Percentiles rank a stretch among this genome's conserved stretches.
These are phyloP conservation scores for Adelges cooleyi DNA, from an alignment of 1,140 invertebrate genomes.

Conservation along the genomic window DNA sequence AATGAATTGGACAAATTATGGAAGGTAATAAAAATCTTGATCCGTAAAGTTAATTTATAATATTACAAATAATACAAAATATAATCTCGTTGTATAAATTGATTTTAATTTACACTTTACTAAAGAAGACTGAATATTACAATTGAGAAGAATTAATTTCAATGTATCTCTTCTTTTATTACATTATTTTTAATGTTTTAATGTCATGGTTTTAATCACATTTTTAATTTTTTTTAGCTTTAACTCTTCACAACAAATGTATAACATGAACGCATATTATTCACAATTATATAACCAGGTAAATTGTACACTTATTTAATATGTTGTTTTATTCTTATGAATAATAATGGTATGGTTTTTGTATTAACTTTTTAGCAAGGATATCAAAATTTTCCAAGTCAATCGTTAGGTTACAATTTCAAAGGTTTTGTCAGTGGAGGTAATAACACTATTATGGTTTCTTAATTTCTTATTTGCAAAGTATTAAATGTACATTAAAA, in stretches of 20 bases:
- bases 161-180: background rate
- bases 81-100: too few relatives aligned
- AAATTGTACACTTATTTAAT: background rate
- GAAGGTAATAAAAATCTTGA: too few relatives aligned
- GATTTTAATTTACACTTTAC: too few relatives aligned
- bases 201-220: background rate
- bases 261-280: constrained; percentile 15
- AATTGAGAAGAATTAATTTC: background rate
- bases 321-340: background rate
- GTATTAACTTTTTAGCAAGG: background rate
- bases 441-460: too few relatives aligned
- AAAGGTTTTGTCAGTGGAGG: constrained; percentile 21
- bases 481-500: background rate
- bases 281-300: constrained; percentile 10
- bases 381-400: constrained; percentile 12
- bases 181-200: background rate
- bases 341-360: background rate
- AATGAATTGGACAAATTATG: constrained; percentile 17
- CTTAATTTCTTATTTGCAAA: background rate
- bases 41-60: too few relatives aligned
- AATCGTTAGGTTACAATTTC: background rate
- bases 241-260: constrained; percentile 4
- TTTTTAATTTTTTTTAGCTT: background rate
- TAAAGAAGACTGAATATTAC: background rate
- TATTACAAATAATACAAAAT: too few relatives aligned